A percentile compares a stretch with the other conserved stretches of the same genome.
phyloP scores from a whole-genome alignment of 2,797 vertebrate genomes.

The Lutjanus argentimaculatus region DNA sequence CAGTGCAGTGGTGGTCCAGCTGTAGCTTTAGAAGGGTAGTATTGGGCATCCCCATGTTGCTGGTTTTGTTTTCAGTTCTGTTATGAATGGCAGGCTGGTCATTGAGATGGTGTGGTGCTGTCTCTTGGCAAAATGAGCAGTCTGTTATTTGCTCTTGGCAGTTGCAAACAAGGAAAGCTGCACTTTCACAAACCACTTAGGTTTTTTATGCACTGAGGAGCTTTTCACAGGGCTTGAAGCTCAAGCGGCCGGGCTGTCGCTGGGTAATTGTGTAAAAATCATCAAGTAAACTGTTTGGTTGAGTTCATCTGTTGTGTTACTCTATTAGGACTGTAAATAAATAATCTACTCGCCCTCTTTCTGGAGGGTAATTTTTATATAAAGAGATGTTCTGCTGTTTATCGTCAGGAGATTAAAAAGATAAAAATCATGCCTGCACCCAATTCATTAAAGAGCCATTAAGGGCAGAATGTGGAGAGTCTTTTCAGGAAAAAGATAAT shows the following conservation, averaged over 20 bases:
- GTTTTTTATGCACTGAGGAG: slow-evolving; percentile 44
- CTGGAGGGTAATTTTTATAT: background rate
- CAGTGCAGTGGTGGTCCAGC: slow-evolving; percentile 21
- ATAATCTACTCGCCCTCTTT: background rate
- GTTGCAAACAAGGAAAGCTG: slow-evolving; percentile 37
- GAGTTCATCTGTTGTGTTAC: background rate
- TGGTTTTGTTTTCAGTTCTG: too few relatives aligned
- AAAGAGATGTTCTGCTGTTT: background rate
- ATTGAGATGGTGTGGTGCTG: slow-evolving; percentile 13
- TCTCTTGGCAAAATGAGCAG: slow-evolving; percentile 28
- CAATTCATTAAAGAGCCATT: background rate
- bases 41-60: background rate
- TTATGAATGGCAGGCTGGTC: slow-evolving; percentile 28
- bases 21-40: slow-evolving; percentile 1
- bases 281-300: slow-evolving; percentile 14
- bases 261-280: slow-evolving; percentile 20
- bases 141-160: slow-evolving; percentile 53
- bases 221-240: slow-evolving; percentile 22
- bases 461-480: background rate
- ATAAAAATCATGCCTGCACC: background rate
- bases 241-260: background rate
- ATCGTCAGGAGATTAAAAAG: background rate
- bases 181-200: slow-evolving; percentile 49
- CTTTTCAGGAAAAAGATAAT: background rate
- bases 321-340: slow-evolving; percentile 8